A percentile compares a stretch with the other conserved stretches of the same genome.
Conservation (phyloP, 2,113 vertebrate species). For the Spermophilus dauricus region DNA sequence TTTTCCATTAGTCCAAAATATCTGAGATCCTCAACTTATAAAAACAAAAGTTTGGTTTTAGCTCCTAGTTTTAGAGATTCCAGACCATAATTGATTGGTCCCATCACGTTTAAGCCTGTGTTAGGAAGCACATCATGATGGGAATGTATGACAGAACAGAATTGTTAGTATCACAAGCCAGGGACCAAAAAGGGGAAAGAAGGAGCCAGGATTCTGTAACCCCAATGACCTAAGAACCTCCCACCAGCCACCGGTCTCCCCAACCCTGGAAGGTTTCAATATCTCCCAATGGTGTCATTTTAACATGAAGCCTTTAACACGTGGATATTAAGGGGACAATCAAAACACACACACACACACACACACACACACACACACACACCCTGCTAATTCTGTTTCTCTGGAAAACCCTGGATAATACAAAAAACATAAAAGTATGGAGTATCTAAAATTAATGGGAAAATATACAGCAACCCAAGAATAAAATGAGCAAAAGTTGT, state of each 20-base stretch:
- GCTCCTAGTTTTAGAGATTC: not conserved
- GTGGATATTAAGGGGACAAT: not conserved
- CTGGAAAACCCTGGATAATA: not conserved
- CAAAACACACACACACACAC: not conserved
- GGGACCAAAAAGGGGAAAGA: not conserved
- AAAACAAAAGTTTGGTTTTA: not conserved
- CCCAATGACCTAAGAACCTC: not conserved
- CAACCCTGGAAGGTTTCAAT: not conserved
- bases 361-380: not conserved
- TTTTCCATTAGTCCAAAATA: not conserved
- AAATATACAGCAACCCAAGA: not conserved
- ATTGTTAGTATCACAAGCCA: not conserved
- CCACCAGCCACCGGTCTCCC: too few relatives aligned
- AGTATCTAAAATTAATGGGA: not conserved
- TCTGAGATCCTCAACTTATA: not conserved
- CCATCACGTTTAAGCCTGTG: not conserved
- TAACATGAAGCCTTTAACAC: not conserved
- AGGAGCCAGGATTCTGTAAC: not conserved
- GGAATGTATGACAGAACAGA: not conserved
- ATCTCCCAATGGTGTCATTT: not conserved
- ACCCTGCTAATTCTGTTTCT: not conserved
- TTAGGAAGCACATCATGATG: not conserved
- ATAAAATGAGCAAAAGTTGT: not conserved
- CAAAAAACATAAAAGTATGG: not conserved
- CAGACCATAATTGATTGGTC: not conserved